Evolutionary conservation across 92 coral and sea anemone genomes (phyloP).

Genomic region (Phenganax marumi): DNA sequence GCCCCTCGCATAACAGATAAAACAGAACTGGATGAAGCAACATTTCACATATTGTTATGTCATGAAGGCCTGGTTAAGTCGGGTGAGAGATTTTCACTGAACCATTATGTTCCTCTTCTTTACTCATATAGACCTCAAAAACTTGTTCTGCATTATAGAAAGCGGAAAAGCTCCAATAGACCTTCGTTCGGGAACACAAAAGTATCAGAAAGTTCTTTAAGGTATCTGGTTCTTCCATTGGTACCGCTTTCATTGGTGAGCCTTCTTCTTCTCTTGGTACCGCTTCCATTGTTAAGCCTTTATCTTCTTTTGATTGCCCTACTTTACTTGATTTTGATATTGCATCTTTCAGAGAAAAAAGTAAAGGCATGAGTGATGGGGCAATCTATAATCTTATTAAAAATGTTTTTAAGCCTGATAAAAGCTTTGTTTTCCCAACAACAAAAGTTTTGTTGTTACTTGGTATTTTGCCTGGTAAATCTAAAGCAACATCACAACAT

Average conservation of each 20-base stretch:
- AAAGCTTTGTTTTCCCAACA: constrained; percentile 3
- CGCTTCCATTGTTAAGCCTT: too few species aligned
- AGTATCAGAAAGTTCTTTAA: too few species aligned
- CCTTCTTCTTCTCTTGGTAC: too few species aligned
- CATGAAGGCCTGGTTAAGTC: too few species aligned
- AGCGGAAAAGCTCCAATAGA: not conserved
- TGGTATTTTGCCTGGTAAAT: not conserved
- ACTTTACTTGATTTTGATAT: too few species aligned
- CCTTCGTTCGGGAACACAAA: too few species aligned
- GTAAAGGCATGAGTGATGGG: not conserved
- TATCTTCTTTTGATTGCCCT: too few species aligned
- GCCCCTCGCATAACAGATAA: too few species aligned
- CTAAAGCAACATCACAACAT: not conserved
- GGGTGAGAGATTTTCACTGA: not conserved
- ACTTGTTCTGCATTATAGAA: not conserved
- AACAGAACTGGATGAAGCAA: too few species aligned
- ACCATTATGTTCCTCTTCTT: constrained; percentile 1
- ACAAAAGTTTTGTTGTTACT: not conserved
- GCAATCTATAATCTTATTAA: not conserved
- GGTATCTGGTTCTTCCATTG: too few species aligned
- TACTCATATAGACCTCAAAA: not conserved
- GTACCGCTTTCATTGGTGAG: too few species aligned
- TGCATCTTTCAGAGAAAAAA: not conserved
- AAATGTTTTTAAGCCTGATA: constrained; percentile 15
- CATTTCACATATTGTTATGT: too few species aligned